Base-by-base conservation (phyloP, 2,888 invertebrate genomes). In the Thyatira batis region DNA sequence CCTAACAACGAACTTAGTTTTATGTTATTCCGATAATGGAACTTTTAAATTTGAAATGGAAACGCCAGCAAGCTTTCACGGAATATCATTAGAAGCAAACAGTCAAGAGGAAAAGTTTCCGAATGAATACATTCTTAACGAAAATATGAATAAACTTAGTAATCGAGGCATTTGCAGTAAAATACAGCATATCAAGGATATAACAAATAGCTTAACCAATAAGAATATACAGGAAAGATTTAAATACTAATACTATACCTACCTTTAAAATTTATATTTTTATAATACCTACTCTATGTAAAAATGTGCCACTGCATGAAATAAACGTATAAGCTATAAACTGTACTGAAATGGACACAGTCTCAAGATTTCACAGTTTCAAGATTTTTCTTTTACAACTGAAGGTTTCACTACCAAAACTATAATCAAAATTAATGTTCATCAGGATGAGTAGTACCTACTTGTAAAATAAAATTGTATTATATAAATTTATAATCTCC, bases 1-100 rank as follows among this genome's bases (percentile, higher is more conserved):
- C 11, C 21, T 11, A 20, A 23, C 23, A 11, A 45, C 20, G 9
- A 4, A n/a, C 21, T 21, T 55, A 64, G 55, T 66, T 68, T 60
- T 59, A 65, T 62, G 59, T 52, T 56, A 65, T 65, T 66, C 64
- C 63, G 54, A 65, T 66, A 66, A 54, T 50, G 55, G 50, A 60
- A 55, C 55, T 62, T 62, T 60, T 56, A 61, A 60, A 61, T 65
- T 64, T 61, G 61, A 63, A 66, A 53, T 49, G 53, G 50, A 57
- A 57, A 63, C 63, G 58, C 5, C 45, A 45, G 55, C 54, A 66
- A 63, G 66, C 63, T 39, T 8, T 17, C 17, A 17, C 13, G 39
- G 39, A 30, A 30, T 2, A 3, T 13, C 6, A 4, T 39, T 39
- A 13, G 8, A 39, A 17, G 17, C 3, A 5, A 33, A 39, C 39